Evolutionary conservation across 2,888 invertebrate genomes (phyloP).

Genomic region (Bombylius discolor): DNA sequence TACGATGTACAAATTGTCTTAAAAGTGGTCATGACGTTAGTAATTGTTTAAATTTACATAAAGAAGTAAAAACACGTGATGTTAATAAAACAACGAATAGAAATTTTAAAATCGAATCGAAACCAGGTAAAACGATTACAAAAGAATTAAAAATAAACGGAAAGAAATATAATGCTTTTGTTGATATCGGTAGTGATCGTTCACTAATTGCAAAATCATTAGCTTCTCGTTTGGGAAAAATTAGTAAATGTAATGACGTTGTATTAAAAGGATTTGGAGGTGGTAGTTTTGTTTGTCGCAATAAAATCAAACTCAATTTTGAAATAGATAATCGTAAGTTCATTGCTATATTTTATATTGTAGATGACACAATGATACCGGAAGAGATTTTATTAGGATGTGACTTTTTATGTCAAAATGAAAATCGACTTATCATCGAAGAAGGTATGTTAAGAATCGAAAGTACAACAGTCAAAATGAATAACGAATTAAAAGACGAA

Average conservation of each 20-base stretch:
- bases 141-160: background rate
- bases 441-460: background rate
- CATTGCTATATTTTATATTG: background rate
- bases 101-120: background rate
- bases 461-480: background rate
- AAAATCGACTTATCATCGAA: conserved; percentile 1
- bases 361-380: background rate
- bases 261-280: conserved; percentile 3
- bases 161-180: background rate
- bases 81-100: background rate
- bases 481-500: background rate
- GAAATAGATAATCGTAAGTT: background rate
- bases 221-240: background rate
- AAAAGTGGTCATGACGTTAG: background rate
- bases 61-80: no score
- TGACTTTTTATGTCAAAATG: conserved; percentile 1
- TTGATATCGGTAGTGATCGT: conserved; percentile 1
- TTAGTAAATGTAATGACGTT: background rate
- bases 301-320: background rate
- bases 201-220: background rate
- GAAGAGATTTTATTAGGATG: conserved; percentile 1
- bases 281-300: background rate
- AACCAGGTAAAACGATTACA: background rate
- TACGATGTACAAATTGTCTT: background rate
- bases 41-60: background rate